phyloP scores from a whole-genome alignment of 2,888 invertebrate species.

The Thysanoteuthis rhombus region DNA sequence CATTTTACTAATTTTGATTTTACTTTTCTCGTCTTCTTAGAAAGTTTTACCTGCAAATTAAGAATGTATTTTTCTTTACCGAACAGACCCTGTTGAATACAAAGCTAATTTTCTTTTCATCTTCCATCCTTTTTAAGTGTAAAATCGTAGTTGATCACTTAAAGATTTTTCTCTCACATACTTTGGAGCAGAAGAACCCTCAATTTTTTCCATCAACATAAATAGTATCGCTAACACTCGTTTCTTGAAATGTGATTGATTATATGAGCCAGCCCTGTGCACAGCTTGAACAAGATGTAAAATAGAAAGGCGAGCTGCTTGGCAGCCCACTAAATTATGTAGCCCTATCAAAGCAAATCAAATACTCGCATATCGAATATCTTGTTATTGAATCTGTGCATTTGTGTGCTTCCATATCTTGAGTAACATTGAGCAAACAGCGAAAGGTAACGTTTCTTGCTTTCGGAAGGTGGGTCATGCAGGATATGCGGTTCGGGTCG shows the following conservation, averaged over 20 bases:
- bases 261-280: neutral
- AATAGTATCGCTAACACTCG: neutral
- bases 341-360: neutral
- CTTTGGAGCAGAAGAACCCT: neutral
- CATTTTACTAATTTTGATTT: too few relatives aligned
- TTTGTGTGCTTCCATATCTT: constrained; percentile 12
- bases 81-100: too few relatives aligned
- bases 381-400: neutral
- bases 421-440: neutral
- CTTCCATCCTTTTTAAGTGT: too few relatives aligned
- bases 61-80: too few relatives aligned
- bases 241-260: neutral
- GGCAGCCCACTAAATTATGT: neutral
- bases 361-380: neutral
- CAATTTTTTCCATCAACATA: neutral
- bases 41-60: too few relatives aligned
- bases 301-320: neutral
- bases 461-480: neutral
- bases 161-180: neutral
- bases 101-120: too few relatives aligned
- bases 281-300: neutral
- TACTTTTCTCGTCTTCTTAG: too few relatives aligned
- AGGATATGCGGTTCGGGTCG: neutral
- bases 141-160: neutral
- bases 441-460: neutral